These are phyloP conservation scores for Rissa tridactyla DNA, from an alignment of 2,113 vertebrate species.

Conservation along the genomic window DNA sequence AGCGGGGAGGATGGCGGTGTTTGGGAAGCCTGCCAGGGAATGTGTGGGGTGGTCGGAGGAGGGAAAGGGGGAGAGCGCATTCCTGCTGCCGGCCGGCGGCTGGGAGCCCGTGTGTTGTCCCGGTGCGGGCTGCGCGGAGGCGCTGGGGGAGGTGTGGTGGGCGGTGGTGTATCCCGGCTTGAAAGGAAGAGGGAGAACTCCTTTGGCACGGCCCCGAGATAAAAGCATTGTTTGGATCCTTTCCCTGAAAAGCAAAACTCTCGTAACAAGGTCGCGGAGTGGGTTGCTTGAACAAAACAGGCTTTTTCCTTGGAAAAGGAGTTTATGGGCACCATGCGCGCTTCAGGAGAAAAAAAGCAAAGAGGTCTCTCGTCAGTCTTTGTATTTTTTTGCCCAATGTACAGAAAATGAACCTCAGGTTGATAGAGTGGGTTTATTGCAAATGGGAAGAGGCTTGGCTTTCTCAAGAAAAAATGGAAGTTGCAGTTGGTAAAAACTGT, in stretches of 20 bases:
- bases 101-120: neutral
- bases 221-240: neutral
- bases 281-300: neutral
- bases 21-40: neutral
- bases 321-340: neutral
- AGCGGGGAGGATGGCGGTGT: neutral
- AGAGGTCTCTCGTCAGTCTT: neutral
- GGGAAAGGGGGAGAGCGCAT: neutral
- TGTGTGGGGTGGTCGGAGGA: neutral
- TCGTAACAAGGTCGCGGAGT: neutral
- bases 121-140: neutral
- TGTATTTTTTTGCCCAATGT: fast-evolving
- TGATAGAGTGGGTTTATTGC: neutral
- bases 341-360: neutral
- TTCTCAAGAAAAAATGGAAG: neutral
- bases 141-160: neutral
- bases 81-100: neutral
- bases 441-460: neutral
- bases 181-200: neutral
- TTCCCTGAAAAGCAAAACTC: neutral
- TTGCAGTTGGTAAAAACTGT: too few relatives aligned
- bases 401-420: neutral
- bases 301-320: neutral
- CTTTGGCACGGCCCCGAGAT: neutral
- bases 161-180: neutral